Evolutionary conservation across 1,140 invertebrate species (phyloP).

Genomic region (Trachelipus rathkii): DNA sequence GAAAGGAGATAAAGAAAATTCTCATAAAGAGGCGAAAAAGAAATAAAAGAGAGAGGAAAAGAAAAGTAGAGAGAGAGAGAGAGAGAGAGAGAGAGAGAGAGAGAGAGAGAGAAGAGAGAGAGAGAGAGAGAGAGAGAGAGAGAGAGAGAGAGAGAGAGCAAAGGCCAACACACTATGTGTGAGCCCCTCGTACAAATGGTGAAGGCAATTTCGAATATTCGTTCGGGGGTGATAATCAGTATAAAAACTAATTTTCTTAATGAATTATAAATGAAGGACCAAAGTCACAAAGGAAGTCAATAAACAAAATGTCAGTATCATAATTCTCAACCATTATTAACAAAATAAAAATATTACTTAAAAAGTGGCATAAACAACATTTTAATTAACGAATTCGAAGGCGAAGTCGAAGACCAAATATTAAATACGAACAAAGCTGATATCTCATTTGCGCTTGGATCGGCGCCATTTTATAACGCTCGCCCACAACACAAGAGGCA

Average conservation of each 20-base stretch:
- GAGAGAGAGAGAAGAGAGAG: too few relatives aligned
- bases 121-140: too few relatives aligned
- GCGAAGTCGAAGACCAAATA: neutral
- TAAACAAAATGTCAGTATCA: too few relatives aligned
- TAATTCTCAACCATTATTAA: too few relatives aligned
- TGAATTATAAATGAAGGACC: too few relatives aligned
- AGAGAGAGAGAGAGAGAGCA: neutral
- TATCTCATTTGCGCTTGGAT: slow-evolving; percentile 12
- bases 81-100: too few relatives aligned
- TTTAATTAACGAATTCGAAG: neutral
- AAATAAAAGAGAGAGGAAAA: neutral
- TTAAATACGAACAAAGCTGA: neutral
- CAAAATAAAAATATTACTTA: too few relatives aligned
- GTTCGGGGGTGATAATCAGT: neutral
- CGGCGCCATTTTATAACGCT: slow-evolving; percentile 8
- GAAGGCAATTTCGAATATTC: neutral
- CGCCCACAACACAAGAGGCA: slow-evolving; percentile 10
- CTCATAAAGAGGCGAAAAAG: slow-evolving; percentile 1
- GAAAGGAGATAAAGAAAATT: slow-evolving; percentile 8
- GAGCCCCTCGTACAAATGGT: neutral
- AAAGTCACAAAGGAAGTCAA: too few relatives aligned
- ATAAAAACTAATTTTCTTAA: neutral
- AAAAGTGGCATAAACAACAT: too few relatives aligned
- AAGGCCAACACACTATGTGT: neutral
- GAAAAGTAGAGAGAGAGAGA: too few relatives aligned